Conservation (phyloP, 2,888 invertebrate species). For the Conchocele bisecta region DNA sequence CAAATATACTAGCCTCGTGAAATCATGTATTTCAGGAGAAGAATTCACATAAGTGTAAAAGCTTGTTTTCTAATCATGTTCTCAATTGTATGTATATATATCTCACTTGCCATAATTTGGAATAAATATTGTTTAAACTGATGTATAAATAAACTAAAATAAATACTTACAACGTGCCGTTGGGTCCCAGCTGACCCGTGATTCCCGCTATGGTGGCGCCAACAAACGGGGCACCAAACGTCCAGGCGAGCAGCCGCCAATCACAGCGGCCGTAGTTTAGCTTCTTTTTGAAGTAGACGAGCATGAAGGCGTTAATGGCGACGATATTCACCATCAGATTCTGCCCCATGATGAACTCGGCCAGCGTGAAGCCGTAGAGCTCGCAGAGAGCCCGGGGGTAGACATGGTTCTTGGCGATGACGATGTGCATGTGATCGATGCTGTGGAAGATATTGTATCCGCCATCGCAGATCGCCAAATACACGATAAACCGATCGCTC, state of each 20-base stretch:
- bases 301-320: constrained; percentile 30
- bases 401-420: constrained; percentile 23
- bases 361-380: constrained; percentile 28
- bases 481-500: constrained; percentile 29
- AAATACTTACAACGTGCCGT: constrained; percentile 27
- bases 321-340: constrained; percentile 35
- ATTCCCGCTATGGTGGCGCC: constrained; percentile 12
- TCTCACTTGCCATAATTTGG: too few relatives aligned
- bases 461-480: constrained; percentile 26
- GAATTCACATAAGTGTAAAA: too few relatives aligned
- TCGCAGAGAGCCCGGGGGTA: constrained; percentile 22
- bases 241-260: constrained; percentile 28
- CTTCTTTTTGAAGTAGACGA: constrained; percentile 21
- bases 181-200: constrained; percentile 26
- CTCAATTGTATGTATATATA: too few relatives aligned
- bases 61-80: too few relatives aligned
- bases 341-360: constrained; percentile 23
- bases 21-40: too few relatives aligned
- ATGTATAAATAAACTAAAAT: too few relatives aligned
- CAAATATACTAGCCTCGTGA: too few relatives aligned
- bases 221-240: constrained; percentile 18
- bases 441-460: constrained; percentile 24
- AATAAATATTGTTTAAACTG: too few relatives aligned
- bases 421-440: constrained; percentile 27
- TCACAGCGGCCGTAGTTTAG: constrained; percentile 16